Conservation (phyloP, 2,888 invertebrate genomes). For the Catocala sponsa region DNA sequence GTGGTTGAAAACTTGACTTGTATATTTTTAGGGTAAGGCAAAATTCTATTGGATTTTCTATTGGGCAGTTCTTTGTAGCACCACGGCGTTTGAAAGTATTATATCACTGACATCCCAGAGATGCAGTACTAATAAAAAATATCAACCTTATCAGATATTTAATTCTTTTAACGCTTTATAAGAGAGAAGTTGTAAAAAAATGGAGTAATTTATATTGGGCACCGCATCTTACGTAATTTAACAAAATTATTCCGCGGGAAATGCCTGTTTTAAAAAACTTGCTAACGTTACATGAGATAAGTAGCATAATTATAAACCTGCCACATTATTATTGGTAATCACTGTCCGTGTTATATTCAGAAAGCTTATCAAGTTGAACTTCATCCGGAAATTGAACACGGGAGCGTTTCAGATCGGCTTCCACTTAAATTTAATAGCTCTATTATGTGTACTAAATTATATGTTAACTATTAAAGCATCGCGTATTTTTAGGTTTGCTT, state of each 20-base stretch:
- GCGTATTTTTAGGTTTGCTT: too few species aligned
- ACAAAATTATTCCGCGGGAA: not conserved
- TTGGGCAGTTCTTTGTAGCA: too few species aligned
- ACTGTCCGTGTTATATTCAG: conserved; percentile 38
- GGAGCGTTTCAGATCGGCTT: conserved; percentile 15
- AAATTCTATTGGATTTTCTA: too few species aligned
- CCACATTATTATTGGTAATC: conserved; percentile 47
- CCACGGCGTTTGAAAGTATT: too few species aligned
- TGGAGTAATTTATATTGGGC: not conserved
- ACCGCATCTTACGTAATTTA: not conserved
- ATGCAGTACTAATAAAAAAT: too few species aligned
- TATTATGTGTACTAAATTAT: conserved; percentile 29
- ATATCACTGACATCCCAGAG: too few species aligned
- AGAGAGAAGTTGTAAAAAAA: too few species aligned
- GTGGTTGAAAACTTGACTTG: too few species aligned
- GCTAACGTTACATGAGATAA: conserved; percentile 32
- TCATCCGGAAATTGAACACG: conserved; percentile 45
- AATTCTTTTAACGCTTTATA: too few species aligned
- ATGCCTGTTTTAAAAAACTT: not conserved
- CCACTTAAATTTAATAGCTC: conserved; percentile 47
- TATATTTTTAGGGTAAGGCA: too few species aligned
- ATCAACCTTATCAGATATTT: too few species aligned
- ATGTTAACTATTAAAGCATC: not conserved
- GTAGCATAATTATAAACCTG: conserved; percentile 43
- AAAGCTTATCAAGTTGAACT: conserved; percentile 34